Percentiles rank a stretch among this genome's conserved stretches.
phyloP scores from a whole-genome alignment of 2,797 vertebrate species.

The Cyclura pinguis region DNA sequence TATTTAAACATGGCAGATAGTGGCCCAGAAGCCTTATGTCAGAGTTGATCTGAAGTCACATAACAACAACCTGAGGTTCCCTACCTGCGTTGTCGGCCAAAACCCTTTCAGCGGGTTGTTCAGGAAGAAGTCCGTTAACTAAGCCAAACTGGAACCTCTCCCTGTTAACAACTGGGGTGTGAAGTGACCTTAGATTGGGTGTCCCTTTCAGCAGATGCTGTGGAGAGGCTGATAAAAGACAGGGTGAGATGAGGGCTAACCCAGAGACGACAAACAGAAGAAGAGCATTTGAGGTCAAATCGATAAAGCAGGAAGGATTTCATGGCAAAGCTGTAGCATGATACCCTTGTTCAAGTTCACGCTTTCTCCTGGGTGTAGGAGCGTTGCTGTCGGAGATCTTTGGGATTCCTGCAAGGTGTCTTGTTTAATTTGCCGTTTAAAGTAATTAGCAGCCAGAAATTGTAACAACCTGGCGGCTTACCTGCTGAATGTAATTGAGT shows the following conservation, averaged over 20 bases:
- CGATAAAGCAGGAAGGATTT: constrained; percentile 22
- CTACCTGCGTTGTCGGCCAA: too few relatives aligned
- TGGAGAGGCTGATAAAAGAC: fast-evolving
- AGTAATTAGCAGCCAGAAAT: constrained; percentile 61
- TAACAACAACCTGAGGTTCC: too few relatives aligned
- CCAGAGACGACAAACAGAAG: neutral
- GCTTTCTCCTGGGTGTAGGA: fast-evolving
- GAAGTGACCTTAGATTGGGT: neutral
- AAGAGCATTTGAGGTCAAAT: constrained; percentile 35
- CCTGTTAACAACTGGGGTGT: too few relatives aligned
- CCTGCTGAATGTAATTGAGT: constrained; percentile 56
- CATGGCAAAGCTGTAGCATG: neutral
- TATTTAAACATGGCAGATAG: too few relatives aligned
- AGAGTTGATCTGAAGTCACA: too few relatives aligned
- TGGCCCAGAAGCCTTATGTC: too few relatives aligned
- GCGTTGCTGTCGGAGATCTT: constrained; percentile 37
- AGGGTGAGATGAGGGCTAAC: neutral
- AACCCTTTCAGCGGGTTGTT: too few relatives aligned
- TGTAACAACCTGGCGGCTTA: constrained; percentile 44
- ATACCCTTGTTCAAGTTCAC: neutral
- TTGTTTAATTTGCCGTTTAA: constrained; percentile 61
- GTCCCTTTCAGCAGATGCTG: fast-evolving
- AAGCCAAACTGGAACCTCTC: too few relatives aligned
- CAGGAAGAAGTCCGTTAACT: too few relatives aligned
- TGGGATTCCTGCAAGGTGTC: constrained; percentile 59